Evolutionary conservation across 2,113 vertebrate genomes (phyloP), one percentile per base, ranked within the genome.

Genomic region (Mus spicilegus): DNA sequence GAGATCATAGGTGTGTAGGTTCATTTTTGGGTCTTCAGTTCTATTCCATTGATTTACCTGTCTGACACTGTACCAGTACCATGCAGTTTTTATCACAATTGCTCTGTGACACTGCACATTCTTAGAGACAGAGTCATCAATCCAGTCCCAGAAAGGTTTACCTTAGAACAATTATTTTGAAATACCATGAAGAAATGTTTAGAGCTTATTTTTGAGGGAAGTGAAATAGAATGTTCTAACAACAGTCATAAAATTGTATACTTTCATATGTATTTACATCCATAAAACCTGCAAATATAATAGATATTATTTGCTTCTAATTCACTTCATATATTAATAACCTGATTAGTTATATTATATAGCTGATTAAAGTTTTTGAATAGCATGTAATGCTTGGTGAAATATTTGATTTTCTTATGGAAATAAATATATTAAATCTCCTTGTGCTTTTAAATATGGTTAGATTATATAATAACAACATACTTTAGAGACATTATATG

Each of bases 131-230:
- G 58, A 63, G 42, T 33, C 28, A 67, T 20, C 61, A 33, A 61
- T 85, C 2, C 26, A 65, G 39, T 0, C 14, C 14, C 42, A 33
- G 26, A 89, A 84, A 88, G 24, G 49, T 81, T 85, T 51, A 84
- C 7, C 67, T 87, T 51, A 13, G 87, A 93, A 51, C 58, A 58
- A 69, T 91, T 89, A 91, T 56, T 90, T 87, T 80, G 12, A 90
- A 73, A 24, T 36, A 58, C 90, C 12, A 61, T 75, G 30, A 84
- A 89, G 49, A 95, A 93, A 73, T 70, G 17, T 63, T 77, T 87
- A 69, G 7, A 26, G 8, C 49, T 51, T 19, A 8, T 54, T 88
- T 61, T 82, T 90, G 84, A 93, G 39, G 22, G 51, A 85, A 96
- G 26, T 20, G 13, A 8, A 94, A 3, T 46, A 70, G 36, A 90